Evolutionary conservation across 2,888 invertebrate genomes (phyloP), one percentile per base, ranked within the genome.

Genomic region (Pristionchus fissidentatus): DNA sequence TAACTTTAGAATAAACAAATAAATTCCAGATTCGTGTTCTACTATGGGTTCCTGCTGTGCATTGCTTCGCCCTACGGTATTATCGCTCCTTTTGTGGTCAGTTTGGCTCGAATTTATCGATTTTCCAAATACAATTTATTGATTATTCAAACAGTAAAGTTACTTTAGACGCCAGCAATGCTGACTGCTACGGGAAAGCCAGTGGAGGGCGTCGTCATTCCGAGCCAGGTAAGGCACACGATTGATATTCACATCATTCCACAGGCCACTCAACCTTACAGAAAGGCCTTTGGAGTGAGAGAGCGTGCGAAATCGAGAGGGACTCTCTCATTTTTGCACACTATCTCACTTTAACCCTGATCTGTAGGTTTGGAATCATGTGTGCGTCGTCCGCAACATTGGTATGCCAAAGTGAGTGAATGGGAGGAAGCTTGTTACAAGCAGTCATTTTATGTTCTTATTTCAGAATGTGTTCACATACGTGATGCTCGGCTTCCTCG

Each of bases 21-120:
- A 32, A 22, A 41, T 22, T 38, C 0, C 41, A 70, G 70, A 81
- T 90, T 90, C 66, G 85, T 90, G 13, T 90, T 89, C 85, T 90
- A 90, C 85, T 90, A 90, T 84, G 90, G 90, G 22, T 89, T 90
- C 80, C 78, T 90, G 15, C 86, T 90, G 32, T 90, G 90, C 70
- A 89, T 90, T 41, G 88, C 88, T 19, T 90, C 90, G 0, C 86
- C 90, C n/a, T 90, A 89, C 87, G 85, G 87, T 3, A 87, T 89
- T 22, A 85, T 90, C 43, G 90, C 90, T 70, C 90, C 90, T 52
- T 82, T 89, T 80, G 87, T 89, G 86, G 90, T 90, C 84, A 49
- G 70, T 66, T 41, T 38, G 66, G 1, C 1, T 5, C 1, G 13
- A 79, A 79, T 38, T 38, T 49, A 38, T 78, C 2, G 1, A 55